phyloP scores from a whole-genome alignment of 2,113 vertebrate genomes.

The Rhinoptilus africanus region DNA sequence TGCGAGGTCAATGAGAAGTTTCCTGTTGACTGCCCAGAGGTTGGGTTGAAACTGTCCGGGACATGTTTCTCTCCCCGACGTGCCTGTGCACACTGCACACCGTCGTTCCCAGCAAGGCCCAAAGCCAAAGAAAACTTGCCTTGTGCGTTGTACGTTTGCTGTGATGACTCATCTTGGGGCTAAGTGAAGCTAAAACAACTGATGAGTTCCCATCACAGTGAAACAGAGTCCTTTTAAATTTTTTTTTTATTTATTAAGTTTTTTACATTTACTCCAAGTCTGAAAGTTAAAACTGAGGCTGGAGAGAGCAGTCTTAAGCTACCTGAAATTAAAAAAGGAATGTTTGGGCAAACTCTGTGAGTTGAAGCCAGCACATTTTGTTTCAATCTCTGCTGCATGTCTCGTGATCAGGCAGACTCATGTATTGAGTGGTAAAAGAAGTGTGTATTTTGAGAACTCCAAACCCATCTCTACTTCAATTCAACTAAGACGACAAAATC shows the following conservation, averaged over 20 bases:
- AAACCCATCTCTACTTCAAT: neutral
- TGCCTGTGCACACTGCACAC: neutral
- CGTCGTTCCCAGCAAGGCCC: neutral
- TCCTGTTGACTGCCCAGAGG: neutral
- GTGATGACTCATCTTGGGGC: neutral
- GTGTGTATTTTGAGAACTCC: neutral
- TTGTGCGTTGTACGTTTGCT: neutral
- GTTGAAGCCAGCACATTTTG: neutral
- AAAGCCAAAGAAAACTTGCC: neutral
- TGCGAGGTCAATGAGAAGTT: neutral
- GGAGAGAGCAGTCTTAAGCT: neutral
- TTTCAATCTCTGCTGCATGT: neutral
- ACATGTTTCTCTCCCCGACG: neutral
- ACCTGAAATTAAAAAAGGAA: neutral
- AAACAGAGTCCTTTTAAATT: neutral
- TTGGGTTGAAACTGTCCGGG: fast-evolving
- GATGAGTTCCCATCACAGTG: neutral
- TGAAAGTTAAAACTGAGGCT: neutral
- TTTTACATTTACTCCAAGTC: neutral
- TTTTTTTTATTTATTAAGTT: neutral
- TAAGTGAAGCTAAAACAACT: neutral
- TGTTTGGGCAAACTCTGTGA: neutral
- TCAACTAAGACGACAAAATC: neutral
- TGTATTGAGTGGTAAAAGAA: neutral
- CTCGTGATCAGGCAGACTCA: neutral